phyloP scores from a whole-genome alignment of 2,113 vertebrate species.

The Tychaedon coryphoeus region DNA sequence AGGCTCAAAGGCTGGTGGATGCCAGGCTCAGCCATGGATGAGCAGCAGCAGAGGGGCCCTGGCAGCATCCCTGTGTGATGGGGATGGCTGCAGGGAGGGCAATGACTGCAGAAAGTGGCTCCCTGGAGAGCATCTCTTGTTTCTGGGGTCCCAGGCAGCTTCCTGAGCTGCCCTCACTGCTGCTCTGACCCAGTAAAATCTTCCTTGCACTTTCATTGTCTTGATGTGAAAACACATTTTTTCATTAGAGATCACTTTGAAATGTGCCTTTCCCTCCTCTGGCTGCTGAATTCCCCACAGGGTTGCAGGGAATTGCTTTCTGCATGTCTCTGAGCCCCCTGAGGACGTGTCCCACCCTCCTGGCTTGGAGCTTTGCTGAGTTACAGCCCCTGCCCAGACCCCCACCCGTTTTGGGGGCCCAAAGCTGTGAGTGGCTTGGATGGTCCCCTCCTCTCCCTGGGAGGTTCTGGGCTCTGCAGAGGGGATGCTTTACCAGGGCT shows the following conservation, averaged over 20 bases:
- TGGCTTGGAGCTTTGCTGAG: not conserved
- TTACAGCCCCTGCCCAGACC: not conserved
- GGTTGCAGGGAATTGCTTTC: not conserved
- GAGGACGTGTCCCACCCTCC: fast-evolving
- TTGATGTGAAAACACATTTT: not conserved
- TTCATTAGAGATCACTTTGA: not conserved
- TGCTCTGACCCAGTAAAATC: not conserved
- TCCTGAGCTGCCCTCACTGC: not conserved
- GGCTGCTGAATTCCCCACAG: not conserved
- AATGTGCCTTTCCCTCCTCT: not conserved
- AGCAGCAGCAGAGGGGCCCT: not conserved
- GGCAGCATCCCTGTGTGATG: not conserved
- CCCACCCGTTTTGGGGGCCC: not conserved
- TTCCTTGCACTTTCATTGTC: not conserved
- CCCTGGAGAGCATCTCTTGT: not conserved
- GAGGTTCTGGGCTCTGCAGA: not conserved
- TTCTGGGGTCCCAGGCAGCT: not conserved
- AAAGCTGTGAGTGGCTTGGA: not conserved
- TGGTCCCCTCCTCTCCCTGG: not conserved
- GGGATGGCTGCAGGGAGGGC: not conserved
- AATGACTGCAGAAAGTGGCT: not conserved
- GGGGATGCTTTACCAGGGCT: not conserved
- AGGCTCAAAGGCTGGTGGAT: fast-evolving
- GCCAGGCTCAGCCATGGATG: not conserved
- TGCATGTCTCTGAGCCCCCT: not conserved